Evolutionary conservation across 37 sponge, comb jelly and placozoan species (phyloP).

Genomic region (Oscarella lobularis): DNA sequence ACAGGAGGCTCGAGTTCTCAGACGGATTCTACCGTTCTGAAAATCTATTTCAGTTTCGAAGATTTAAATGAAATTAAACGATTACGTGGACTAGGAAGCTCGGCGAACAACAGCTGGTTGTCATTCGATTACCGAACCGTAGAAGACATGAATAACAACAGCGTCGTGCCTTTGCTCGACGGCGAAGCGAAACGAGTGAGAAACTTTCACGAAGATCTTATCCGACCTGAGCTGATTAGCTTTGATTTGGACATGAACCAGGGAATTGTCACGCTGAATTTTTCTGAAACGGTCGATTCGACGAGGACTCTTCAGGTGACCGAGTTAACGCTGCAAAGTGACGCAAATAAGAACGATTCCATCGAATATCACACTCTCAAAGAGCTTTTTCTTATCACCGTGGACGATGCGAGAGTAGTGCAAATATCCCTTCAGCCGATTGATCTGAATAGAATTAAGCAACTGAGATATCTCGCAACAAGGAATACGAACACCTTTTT

Average conservation of each 20-base stretch:
- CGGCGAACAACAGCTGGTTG: constrained; percentile 44
- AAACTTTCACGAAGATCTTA: constrained; percentile 15
- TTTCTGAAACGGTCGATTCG: constrained; percentile 67
- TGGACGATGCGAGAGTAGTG: background rate
- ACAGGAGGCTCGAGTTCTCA: constrained; percentile 49
- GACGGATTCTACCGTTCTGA: constrained; percentile 45
- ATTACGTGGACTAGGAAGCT: constrained; percentile 25
- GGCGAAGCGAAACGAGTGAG: constrained; percentile 4
- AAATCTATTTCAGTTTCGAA: constrained; percentile 33
- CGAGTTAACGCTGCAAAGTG: background rate
- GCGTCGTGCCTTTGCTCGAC: constrained; percentile 9
- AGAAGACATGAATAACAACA: constrained; percentile 35
- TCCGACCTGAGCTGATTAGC: constrained; percentile 20
- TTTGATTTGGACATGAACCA: constrained; percentile 51
- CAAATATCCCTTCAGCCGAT: background rate
- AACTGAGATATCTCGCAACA: constrained; percentile 6
- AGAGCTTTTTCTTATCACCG: background rate
- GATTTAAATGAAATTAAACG: constrained; percentile 72
- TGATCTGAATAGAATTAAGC: constrained; percentile 54
- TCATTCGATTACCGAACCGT: constrained; percentile 30
- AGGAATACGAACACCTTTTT: constrained; percentile 28
- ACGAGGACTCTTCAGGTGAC: constrained; percentile 4
- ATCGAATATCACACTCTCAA: background rate
- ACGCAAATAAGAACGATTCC: background rate
- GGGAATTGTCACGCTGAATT: constrained; percentile 28